Base-by-base conservation (phyloP, 2,797 vertebrate genomes). In the Echeneis naucrates region DNA sequence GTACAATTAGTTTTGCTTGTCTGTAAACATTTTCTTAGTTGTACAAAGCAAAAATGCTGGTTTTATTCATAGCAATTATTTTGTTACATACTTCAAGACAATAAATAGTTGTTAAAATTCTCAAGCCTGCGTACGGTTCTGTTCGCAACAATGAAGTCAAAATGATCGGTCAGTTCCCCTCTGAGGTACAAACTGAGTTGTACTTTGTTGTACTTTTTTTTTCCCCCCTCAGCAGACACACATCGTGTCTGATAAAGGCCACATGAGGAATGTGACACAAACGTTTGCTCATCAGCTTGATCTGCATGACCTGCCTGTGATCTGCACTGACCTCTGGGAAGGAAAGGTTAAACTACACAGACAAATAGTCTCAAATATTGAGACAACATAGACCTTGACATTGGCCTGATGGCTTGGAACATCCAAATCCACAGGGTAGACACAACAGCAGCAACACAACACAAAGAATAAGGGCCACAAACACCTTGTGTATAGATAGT, bases 1-100 rank as follows among this genome's bases (percentile, higher is more conserved):
- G 96, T 97, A 96, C 94, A 94, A 96, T 96, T 95, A 96, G 84
- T 94, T 94, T 95, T 90, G 94, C 92, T 94, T 95, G 91, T 97
- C 95, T 96, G 94, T 97, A 97, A 95, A 97, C 96, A 93, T 95
- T 96, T 96, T 95, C 94, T 90, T 95, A 95, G 93, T 93, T 97
- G 96, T 96, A 95, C 93, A 96, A 95, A 96, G 85, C 89, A 71
- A 91, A 80, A 93, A 88, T 88, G 87, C 94, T 93, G 92, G 96
- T 95, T 95, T 96, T 96, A 95, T 92, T 93, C 94, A 95, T 96
- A 95, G 94, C 91, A 84, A 95, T 94, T 95, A 94, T 94, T 96
- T 96, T 96, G 95, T 95, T 96, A 94, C 92, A 87, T 96, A 95
- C 89, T 93, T 95, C 88, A 89, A 90, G 94, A 96, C 92, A 98